Evolutionary conservation across 1,140 invertebrate species (phyloP), one percentile per base, ranked within the genome.

Genomic region (Magallana ariakensis): DNA sequence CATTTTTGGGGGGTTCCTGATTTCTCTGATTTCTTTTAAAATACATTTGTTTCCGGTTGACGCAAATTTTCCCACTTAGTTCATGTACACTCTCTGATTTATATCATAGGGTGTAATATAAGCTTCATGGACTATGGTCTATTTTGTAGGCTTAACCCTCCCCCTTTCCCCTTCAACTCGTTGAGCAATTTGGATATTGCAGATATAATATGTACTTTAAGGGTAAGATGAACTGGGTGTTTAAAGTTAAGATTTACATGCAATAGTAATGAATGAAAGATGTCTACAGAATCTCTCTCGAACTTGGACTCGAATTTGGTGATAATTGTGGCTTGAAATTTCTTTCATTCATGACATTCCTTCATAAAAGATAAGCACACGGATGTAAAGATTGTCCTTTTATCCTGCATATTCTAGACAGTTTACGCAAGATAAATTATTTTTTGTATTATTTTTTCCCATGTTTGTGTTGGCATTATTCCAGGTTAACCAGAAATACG

Each of bases 311-410:
- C 22, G 33, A 26, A 26, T 26, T 75, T 26, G 58, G 33, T 75
- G 33, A 75, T 26, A 11, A 26, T 75, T 26, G 22, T 75, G n/a
- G 58, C 58, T 13, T 60, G 58, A n/a, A 75, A 75, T 75, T 26
- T 75, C 22, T 75, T 22, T 75, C 66, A 75, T 75, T 75, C 66
- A 75, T 75, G 33, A 26, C 66, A 75, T 75, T 26, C 66, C 66
- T 75, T 75, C 22, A 22, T 26, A 33, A 75, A 26, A 10, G 10
- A 75, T 46, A 26, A 33, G 22, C 66, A 70, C n/a, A 22, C 66
- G 5, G 33, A 16, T n/a, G n/a, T 60, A 33, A 26, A 75, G 66
- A 10, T 46, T 75, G 22, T 19, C 19, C 9, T 70, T 26, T 70
- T 22, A 75, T 33, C 11, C n/a, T n/a, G 58, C 58, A 75, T 26